These are phyloP conservation scores for Tenthredo distinguenda DNA, from an alignment of 2,888 invertebrate species.

Conservation along the genomic window DNA sequence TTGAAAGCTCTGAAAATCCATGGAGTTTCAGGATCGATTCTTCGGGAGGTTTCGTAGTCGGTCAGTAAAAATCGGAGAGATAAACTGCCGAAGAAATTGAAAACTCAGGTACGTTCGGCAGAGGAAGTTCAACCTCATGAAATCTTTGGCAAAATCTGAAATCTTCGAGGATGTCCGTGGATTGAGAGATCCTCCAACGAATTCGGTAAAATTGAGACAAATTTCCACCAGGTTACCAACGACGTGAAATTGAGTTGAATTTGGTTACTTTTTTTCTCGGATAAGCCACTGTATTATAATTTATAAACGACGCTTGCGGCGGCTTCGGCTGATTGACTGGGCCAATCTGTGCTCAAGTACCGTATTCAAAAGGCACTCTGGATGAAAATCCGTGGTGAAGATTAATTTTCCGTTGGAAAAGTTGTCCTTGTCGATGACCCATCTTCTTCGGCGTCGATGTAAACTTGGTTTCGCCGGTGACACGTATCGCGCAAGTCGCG, in stretches of 20 bases:
- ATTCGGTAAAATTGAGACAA: not conserved
- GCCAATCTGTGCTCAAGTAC: not conserved
- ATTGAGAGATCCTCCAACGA: not conserved
- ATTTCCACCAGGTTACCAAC: not conserved
- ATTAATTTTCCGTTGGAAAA: not conserved
- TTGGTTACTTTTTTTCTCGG: not conserved
- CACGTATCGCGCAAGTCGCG: not conserved
- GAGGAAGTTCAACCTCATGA: no score
- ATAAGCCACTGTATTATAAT: not conserved
- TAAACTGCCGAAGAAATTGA: not conserved
- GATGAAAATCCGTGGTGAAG: conserved; percentile 8
- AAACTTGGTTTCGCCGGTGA: not conserved
- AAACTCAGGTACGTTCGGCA: no score
- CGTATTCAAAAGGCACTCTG: not conserved
- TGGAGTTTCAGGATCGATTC: no score
- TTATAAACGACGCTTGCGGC: conserved; percentile 12
- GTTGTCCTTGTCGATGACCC: conserved; percentile 21
- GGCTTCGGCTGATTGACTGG: conserved; percentile 12
- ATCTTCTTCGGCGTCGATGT: not conserved
- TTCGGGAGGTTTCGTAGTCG: no score
- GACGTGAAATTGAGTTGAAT: not conserved
- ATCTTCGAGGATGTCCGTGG: not conserved
- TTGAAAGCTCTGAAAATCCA: not conserved
- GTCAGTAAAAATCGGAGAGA: not conserved
- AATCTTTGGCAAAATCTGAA: no score